Evolutionary conservation across 2,888 invertebrate species (phyloP), one percentile per base, ranked within the genome.

Genomic region (Caenorhabditis virilis): DNA sequence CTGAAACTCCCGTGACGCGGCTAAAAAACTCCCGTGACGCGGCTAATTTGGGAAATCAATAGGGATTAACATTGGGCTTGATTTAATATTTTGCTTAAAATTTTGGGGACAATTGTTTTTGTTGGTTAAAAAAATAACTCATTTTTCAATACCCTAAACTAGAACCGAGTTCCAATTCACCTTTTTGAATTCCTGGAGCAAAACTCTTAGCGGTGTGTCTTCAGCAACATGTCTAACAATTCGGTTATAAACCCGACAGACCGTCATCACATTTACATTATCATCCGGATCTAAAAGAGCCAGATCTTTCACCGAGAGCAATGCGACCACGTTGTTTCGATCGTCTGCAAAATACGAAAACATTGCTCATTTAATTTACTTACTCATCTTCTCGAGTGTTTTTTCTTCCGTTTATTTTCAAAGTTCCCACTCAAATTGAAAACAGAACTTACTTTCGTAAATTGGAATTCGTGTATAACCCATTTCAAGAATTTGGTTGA

Each of bases 281-380:
- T 98, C 97, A 85, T 97, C 95, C 0, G 98, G 95, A 86, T 98
- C 98, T 73, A 98, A 91, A 84, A 98, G 91, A 1, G 97, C 95
- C 82, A 99, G 87, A 86, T 99, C 98, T 85, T 98, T 98, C 79
- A 95, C 94, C 86, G 95, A 95, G 20, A 99, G 87, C 9, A 82
- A 69, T 1, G 78, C 78, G 0, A 82, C 74, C 4, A 82, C 74
- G 41, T 70, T 78, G 52, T 81, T 76, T 0, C 76, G 70, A 41
- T 78, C 72, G 15, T 69, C 78, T 50, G 62, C 46, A 60, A 25
- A 18, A 9, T 26, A 36, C 47, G 33, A 33, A 47, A 5, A 47
- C 7, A 47, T 47, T 47, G 20, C 27, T 36, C 7, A 27, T n/a
- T n/a, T n/a, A n/a, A n/a, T n/a, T n/a, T n/a, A n/a, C n/a, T n/a